A percentile compares a stretch with the other conserved stretches of the same genome.
Conservation (phyloP, 2,797 vertebrate species). For the Glyptemys insculpta region DNA sequence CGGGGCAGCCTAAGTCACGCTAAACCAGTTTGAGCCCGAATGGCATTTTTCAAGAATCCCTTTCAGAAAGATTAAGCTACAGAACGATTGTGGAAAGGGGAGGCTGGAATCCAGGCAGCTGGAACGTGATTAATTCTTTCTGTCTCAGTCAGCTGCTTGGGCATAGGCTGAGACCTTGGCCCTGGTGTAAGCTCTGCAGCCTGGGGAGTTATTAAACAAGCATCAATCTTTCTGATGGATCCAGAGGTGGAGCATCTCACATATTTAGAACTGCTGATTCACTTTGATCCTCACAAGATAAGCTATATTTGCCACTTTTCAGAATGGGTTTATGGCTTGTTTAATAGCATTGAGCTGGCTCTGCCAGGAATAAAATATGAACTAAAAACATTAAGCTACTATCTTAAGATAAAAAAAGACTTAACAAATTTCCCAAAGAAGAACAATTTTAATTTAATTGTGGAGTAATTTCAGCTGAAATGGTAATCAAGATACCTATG, state of each 20-base stretch:
- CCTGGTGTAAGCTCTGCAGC: conserved; percentile 37
- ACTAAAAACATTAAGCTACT: neutral
- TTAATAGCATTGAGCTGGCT: neutral
- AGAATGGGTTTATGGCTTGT: conserved; percentile 38
- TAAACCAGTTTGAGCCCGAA: neutral
- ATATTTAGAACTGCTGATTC: conserved; percentile 54
- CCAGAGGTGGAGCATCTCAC: conserved; percentile 2
- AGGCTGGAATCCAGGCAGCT: conserved; percentile 38
- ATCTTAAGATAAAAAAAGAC: neutral
- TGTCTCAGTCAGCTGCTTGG: conserved; percentile 45
- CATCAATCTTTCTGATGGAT: conserved; percentile 25
- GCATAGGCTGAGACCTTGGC: conserved; percentile 43
- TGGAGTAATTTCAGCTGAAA: neutral
- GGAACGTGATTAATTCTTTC: conserved; percentile 16
- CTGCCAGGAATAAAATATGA: conserved; percentile 30
- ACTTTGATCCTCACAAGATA: conserved; percentile 3
- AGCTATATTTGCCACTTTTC: conserved; percentile 12
- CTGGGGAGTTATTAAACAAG: conserved; percentile 58
- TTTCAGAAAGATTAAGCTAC: neutral
- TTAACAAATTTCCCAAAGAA: conserved; percentile 8
- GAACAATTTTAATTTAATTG: neutral
- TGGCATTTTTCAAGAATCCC: conserved; percentile 18
- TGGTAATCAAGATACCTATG: neutral
- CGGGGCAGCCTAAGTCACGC: neutral
- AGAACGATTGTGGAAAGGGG: conserved; percentile 21